These are phyloP conservation scores for Pomatorhinus ruficollis DNA, from an alignment of 2,113 vertebrate species.

Conservation along the genomic window DNA sequence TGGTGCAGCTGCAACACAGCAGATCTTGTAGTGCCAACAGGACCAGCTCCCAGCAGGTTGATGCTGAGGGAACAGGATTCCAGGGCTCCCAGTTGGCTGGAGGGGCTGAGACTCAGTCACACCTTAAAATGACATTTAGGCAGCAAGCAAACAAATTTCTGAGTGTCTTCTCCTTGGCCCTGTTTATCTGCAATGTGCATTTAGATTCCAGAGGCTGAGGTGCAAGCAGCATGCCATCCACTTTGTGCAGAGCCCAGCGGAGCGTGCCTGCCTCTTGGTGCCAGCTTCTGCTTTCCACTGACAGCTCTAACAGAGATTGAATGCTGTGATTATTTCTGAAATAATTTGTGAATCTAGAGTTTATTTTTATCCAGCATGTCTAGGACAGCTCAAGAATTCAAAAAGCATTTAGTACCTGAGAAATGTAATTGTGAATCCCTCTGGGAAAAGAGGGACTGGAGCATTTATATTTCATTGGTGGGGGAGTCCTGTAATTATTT, in stretches of 20 bases:
- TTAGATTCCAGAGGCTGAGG: neutral
- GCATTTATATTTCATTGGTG: neutral
- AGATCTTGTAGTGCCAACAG: neutral
- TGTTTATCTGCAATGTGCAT: neutral
- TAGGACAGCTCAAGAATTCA: neutral
- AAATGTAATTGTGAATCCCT: neutral
- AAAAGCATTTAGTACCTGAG: constrained; percentile 1
- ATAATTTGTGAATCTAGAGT: neutral
- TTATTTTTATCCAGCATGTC: constrained; percentile 15
- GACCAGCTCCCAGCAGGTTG: neutral
- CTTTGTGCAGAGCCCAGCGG: neutral
- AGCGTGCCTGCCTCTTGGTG: neutral
- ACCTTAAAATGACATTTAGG: neutral
- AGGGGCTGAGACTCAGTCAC: neutral
- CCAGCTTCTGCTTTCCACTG: neutral
- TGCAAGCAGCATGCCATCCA: neutral
- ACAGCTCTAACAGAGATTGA: constrained; percentile 15
- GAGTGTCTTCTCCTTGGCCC: neutral
- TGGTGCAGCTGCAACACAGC: neutral
- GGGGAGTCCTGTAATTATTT: neutral
- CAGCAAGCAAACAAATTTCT: neutral
- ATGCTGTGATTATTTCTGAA: constrained; percentile 33
- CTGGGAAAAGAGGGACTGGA: neutral
- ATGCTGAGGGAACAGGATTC: neutral
- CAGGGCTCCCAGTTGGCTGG: neutral